Percentiles rank a stretch among this genome's conserved stretches.
These are phyloP conservation scores for Daboia siamensis DNA, from an alignment of 2,113 vertebrate genomes.

Conservation along the genomic window DNA sequence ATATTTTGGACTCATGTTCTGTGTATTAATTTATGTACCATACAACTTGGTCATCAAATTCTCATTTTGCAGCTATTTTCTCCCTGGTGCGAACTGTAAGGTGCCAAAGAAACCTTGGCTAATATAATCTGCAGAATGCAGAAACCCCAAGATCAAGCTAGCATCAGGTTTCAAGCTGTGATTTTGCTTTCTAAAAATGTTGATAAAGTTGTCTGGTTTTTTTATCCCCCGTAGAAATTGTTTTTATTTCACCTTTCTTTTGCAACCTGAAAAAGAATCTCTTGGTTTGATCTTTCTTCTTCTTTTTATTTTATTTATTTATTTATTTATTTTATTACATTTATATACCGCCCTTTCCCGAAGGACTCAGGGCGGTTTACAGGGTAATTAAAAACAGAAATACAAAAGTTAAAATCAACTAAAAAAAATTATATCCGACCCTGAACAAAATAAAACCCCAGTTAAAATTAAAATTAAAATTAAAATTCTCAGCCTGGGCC, in stretches of 20 bases:
- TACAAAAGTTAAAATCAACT: too few species aligned
- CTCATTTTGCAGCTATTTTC: not conserved
- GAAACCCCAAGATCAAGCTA: constrained; percentile 7
- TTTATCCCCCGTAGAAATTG: not conserved
- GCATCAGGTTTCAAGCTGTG: constrained; percentile 1
- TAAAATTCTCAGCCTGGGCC: too few species aligned
- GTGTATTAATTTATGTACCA: not conserved
- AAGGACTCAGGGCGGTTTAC: too few species aligned
- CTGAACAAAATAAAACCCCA: too few species aligned
- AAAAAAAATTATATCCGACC: too few species aligned
- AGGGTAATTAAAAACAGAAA: too few species aligned
- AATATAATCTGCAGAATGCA: constrained; percentile 27
- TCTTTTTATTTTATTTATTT: too few species aligned
- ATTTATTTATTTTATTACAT: too few species aligned
- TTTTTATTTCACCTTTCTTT: not conserved
- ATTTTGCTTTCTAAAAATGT: constrained; percentile 26
- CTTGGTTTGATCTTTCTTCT: not conserved
- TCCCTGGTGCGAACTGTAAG: not conserved
- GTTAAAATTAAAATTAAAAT: too few species aligned
- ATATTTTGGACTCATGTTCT: not conserved
- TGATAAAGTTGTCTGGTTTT: not conserved
- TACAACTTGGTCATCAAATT: not conserved
- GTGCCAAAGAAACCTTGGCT: constrained; percentile 10
- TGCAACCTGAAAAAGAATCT: not conserved
- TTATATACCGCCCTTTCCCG: too few species aligned